Evolutionary conservation across 1,140 invertebrate genomes (phyloP).

Genomic region (Cyrtorhinus lividipennis): DNA sequence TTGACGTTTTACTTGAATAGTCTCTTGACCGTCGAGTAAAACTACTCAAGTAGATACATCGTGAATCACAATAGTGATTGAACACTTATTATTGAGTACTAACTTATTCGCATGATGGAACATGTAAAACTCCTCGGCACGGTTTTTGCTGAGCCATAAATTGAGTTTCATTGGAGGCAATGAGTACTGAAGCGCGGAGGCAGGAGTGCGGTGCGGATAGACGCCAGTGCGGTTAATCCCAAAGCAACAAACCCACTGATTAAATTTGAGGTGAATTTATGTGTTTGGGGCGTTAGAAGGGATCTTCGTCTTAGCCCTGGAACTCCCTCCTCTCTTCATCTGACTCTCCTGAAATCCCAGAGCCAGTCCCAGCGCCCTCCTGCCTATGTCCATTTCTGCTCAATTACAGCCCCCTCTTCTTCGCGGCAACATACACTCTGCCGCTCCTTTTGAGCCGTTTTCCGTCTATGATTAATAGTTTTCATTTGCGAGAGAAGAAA

Average conservation of each 20-base stretch:
- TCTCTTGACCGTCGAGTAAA: too few species aligned
- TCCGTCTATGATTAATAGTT: not conserved
- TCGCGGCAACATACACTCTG: constrained; percentile 44
- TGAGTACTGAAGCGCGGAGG: not conserved
- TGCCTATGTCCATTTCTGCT: constrained; percentile 29
- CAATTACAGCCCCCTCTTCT: constrained; percentile 62
- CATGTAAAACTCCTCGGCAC: not conserved
- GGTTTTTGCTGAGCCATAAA: not conserved
- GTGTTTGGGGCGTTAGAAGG: not conserved
- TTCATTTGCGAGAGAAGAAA: not conserved
- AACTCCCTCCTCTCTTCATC: not conserved
- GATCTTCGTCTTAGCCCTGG: not conserved
- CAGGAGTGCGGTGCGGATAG: not conserved
- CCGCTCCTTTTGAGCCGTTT: constrained; percentile 5
- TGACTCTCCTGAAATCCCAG: not conserved
- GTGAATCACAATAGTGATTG: too few species aligned
- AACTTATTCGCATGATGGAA: too few species aligned
- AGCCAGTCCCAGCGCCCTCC: constrained; percentile 11
- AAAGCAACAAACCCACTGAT: not conserved
- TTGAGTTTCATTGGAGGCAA: not conserved
- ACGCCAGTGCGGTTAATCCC: not conserved
- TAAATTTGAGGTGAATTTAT: not conserved
- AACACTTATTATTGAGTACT: too few species aligned
- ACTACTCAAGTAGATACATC: too few species aligned
- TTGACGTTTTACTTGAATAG: too few species aligned